Base-by-base conservation (phyloP, 2,888 invertebrate species). In the Drosophila conformis region DNA sequence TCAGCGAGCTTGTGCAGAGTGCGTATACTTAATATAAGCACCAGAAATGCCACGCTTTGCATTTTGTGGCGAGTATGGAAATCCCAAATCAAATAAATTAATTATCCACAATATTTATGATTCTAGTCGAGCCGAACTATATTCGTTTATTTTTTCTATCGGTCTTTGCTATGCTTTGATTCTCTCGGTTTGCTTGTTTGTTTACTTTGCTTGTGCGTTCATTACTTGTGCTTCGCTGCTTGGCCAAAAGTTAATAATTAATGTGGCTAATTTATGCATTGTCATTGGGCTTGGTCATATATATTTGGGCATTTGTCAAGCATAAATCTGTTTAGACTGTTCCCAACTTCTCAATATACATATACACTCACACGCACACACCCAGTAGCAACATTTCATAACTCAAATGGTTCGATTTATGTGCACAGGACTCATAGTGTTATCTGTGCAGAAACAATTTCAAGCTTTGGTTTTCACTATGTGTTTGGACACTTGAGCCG, bases 101-200 rank as follows among this genome's bases (percentile, higher is more conserved):
- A 90, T 89, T 90, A 89, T 73, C 77, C 78, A 49, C 64, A 76
- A 67, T 76, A 87, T 89, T 89, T 83, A 87, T 90, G 89, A 76
- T 78, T 79, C 69, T 36, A 59, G 36, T 42, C 63, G 69, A 73
- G 64, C 60, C 53, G 35, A 57, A 67, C 60, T 48, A n/a, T 58
- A 36, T 42, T 68, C 42, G 42, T 49, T 40, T 40, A 46, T 21
- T 53, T 67, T 49, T 53, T 66, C 15, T 15, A 4, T 56, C 21
- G 7, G 38, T 52, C 40, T 69, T 51, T 31, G 11, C 35, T 73
- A 51, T 53, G 35, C 10, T 57, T 65, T 61, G 7, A 40, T 48
- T 57, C 27, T 46, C 40, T 53, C 38, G 62, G 11, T 53, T 53
- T 49, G 48, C 27, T 62, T 4, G 1, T 29, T 64, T 54, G 42